A percentile compares a stretch with the other conserved stretches of the same genome.
These are phyloP conservation scores for Acipenser ruthenus DNA, from an alignment of 2,797 vertebrate genomes.

Conservation along the genomic window DNA sequence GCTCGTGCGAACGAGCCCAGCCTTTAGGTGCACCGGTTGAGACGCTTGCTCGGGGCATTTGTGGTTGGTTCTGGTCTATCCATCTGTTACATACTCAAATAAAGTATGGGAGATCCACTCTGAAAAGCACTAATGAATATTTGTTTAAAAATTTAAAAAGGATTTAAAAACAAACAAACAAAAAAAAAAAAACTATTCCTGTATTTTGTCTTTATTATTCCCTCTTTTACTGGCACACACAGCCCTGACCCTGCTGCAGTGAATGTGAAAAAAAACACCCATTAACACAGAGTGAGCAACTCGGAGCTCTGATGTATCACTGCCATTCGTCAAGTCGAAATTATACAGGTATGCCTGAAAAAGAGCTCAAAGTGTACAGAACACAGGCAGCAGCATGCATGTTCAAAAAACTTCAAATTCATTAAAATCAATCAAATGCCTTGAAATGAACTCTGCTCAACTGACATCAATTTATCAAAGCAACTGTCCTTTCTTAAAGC, in stretches of 20 bases:
- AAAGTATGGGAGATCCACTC: too few relatives aligned
- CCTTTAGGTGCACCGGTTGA: too few relatives aligned
- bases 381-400: not conserved
- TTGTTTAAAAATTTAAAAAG: too few relatives aligned
- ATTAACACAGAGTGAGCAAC: constrained; percentile 5
- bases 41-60: too few relatives aligned
- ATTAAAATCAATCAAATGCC: not conserved
- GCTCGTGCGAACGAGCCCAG: too few relatives aligned
- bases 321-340: not conserved
- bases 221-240: not conserved
- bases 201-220: not conserved
- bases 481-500: not conserved
- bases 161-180: too few relatives aligned
- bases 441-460: not conserved
- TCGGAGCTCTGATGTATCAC: not conserved
- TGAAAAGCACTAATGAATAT: too few relatives aligned
- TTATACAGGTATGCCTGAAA: constrained; percentile 1
- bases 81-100: too few relatives aligned
- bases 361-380: not conserved
- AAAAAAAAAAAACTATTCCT: too few relatives aligned
- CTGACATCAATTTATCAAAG: not conserved
- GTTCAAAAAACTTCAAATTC: not conserved
- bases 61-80: too few relatives aligned
- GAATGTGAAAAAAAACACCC: not conserved
- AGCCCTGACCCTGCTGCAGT: not conserved